Evolutionary conservation across 2,888 invertebrate genomes (phyloP), one percentile per base, ranked within the genome.

Genomic region (Cylindroiulus punctatus): DNA sequence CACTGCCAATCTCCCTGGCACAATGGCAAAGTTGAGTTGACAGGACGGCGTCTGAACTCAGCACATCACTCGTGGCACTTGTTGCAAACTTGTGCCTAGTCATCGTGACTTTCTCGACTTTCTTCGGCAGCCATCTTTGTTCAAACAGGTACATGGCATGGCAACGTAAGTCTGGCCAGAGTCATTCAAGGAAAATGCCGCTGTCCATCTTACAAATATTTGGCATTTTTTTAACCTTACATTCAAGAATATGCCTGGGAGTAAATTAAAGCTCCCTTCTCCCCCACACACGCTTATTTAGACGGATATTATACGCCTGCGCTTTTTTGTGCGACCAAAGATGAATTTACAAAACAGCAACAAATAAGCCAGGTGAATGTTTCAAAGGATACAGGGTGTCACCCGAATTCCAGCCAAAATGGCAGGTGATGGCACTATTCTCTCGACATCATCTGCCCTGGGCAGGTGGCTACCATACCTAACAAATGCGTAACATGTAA

Each of bases 41-140:
- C 85, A 85, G 65, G 57, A 52, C 85, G 36, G 82, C 10, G 82
- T 82, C 82, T 82, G 82, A 40, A 82, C 36, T 82, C 82, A 36
- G 57, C 44, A 85, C 85, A 44, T 32, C 32, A 57, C 32, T 85
- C 32, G n/a, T 85, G 85, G 85, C 47, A 85, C 26, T 36, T 65
- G 22, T 47, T 47, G 52, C 36, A 65, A 57, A 85, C 10, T 85
- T 85, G 12, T 47, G 85, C 65, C 36, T 85, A 32, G 52, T 85
- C 85, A 85, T 52, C 85, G 85, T 85, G 85, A 85, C 85, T 85
- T 36, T 82, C 82, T 82, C 17, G 36, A 36, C 3, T 36, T 36
- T 36, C 36, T 36, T 36, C 30, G 12, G 14, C 26, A 26, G 65
- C 22, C 65, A 65, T 65, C 65, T 65, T 52, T 26, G 65, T 65